Conservation (phyloP, 2,113 vertebrate species). For the Petaurus breviceps region DNA sequence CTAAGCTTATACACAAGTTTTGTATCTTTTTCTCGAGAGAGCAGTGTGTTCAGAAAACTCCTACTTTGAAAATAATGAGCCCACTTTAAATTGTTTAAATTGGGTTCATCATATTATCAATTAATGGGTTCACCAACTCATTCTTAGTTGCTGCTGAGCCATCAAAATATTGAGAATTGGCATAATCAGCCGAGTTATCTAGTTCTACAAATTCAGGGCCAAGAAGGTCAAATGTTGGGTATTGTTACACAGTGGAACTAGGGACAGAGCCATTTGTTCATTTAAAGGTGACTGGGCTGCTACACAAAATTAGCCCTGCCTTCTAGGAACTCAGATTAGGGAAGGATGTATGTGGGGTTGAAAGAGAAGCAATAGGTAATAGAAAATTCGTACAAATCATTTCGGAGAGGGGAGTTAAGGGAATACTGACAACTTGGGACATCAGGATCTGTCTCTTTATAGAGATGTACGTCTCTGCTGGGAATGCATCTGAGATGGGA, state of each 20-base stretch:
- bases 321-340: neutral
- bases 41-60: neutral
- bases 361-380: neutral
- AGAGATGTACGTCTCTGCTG: neutral
- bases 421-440: neutral
- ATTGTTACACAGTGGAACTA: neutral
- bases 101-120: neutral
- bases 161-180: neutral
- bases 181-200: neutral
- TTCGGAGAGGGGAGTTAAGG: neutral
- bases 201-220: neutral
- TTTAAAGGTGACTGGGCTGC: neutral
- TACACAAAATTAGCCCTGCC: neutral
- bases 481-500: neutral
- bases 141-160: neutral
- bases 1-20: neutral
- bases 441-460: neutral
- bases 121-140: neutral
- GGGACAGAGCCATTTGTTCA: neutral
- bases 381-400: neutral
- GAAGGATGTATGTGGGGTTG: neutral
- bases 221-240: neutral
- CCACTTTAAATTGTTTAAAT: neutral
- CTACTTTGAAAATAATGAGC: neutral
- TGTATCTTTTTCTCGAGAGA: neutral